phyloP scores from a whole-genome alignment of 2,113 vertebrate species.

The Ranitomeya imitator region DNA sequence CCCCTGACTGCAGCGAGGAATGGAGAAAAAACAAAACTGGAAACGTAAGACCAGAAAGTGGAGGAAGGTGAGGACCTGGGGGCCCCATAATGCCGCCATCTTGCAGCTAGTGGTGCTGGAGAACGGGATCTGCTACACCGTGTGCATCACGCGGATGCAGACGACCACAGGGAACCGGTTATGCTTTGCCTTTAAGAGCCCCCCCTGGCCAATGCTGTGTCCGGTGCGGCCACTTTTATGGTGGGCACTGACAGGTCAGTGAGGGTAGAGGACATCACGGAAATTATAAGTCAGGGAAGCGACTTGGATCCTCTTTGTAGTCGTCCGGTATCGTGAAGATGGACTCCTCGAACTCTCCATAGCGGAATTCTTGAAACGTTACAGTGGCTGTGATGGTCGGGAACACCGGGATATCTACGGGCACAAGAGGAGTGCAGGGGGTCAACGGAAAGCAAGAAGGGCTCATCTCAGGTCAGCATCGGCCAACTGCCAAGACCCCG shows the following conservation, averaged over 20 bases:
- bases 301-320: slow-evolving; percentile 96
- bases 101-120: slow-evolving; percentile 43
- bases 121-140: not conserved
- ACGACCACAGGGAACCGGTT: not conserved
- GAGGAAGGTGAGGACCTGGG: not conserved
- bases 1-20: slow-evolving; percentile 60
- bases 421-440: not conserved
- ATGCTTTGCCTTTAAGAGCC: not conserved
- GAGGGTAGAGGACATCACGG: not conserved
- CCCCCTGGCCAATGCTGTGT: not conserved
- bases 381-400: slow-evolving; percentile 99
- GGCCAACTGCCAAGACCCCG: too few species aligned
- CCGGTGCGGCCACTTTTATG: not conserved
- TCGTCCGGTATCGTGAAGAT: slow-evolving; percentile 93
- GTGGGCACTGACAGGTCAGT: not conserved
- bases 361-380: slow-evolving; percentile 98
- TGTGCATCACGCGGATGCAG: not conserved
- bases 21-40: not conserved
- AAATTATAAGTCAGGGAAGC: slow-evolving; percentile 92
- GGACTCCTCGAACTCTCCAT: slow-evolving; percentile 86
- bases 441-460: rapidly evolving
- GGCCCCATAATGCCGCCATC: slow-evolving; percentile 18
- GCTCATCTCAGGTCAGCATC: too few species aligned
- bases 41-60: not conserved
- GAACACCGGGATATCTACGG: slow-evolving; percentile 93